phyloP scores from a whole-genome alignment of 1,140 invertebrate species.

The Aphaenogaster rudis region DNA sequence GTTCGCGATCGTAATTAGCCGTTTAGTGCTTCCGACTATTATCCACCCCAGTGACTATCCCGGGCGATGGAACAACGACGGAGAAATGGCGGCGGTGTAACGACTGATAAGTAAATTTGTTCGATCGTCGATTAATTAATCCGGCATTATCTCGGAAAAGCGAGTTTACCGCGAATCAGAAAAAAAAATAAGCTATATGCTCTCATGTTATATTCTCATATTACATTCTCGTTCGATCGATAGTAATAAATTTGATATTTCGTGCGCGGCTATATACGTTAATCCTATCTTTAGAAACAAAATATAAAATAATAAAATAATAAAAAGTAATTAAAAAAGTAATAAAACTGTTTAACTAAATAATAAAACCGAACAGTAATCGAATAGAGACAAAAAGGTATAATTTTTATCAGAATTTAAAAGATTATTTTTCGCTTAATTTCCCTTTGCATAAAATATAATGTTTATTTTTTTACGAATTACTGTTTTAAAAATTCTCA shows the following conservation, averaged over 20 bases:
- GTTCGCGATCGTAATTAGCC: slow-evolving; percentile 14
- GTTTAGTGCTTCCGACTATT: slow-evolving; percentile 22
- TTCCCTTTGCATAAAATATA: background rate
- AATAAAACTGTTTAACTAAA: slow-evolving; percentile 2
- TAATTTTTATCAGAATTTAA: slow-evolving; percentile 1
- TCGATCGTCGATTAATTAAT: slow-evolving; percentile 22
- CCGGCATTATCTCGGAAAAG: slow-evolving; percentile 5
- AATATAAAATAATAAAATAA: slow-evolving; percentile 14
- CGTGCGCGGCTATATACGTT: background rate
- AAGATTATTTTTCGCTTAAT: background rate
- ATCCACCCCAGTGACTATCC: background rate
- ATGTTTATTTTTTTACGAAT: background rate
- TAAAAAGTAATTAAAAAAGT: slow-evolving; percentile 1
- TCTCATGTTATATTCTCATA: background rate
- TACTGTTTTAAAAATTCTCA: background rate
- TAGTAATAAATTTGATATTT: slow-evolving; percentile 33
- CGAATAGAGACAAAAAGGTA: background rate
- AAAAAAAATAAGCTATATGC: background rate
- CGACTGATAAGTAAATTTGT: slow-evolving; percentile 15
- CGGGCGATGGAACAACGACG: background rate
- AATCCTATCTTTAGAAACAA: slow-evolving; percentile 12
- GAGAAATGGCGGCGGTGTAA: background rate
- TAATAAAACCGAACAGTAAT: background rate
- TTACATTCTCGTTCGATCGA: background rate
- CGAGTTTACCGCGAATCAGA: background rate